Conservation (phyloP, 2,888 invertebrate genomes). For the Argynnis bischoffii region DNA sequence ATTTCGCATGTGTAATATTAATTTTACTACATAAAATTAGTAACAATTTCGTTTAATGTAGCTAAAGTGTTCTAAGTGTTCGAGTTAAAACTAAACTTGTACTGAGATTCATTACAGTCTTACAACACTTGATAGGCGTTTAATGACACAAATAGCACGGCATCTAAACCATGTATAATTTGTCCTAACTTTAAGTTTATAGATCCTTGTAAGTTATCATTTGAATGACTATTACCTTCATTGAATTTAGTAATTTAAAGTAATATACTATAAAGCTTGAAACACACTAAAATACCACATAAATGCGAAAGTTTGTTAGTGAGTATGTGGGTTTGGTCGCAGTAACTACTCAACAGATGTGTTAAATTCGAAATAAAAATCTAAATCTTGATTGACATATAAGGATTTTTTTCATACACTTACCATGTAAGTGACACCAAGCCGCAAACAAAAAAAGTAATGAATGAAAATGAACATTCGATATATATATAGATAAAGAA, state of each 20-base stretch:
- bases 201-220: slow-evolving; percentile 23
- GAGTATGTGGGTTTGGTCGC: too few relatives aligned
- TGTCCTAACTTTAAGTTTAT: slow-evolving; percentile 22
- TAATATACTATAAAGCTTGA: slow-evolving; percentile 8
- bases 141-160: slow-evolving; percentile 24
- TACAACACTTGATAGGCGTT: slow-evolving; percentile 26
- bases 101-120: slow-evolving; percentile 23
- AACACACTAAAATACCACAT: neutral
- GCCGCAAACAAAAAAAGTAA: too few relatives aligned
- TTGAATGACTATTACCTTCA: slow-evolving; percentile 16
- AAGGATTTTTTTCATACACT: too few relatives aligned
- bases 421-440: too few relatives aligned
- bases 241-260: slow-evolving; percentile 5
- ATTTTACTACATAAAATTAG: neutral
- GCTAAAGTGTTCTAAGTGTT: slow-evolving; percentile 1
- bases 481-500: too few relatives aligned
- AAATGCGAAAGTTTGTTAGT: neutral
- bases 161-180: slow-evolving; percentile 22
- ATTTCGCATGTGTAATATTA: too few relatives aligned
- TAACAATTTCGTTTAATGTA: neutral
- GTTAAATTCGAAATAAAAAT: too few relatives aligned
- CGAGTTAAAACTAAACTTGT: slow-evolving; percentile 12
- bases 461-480: too few relatives aligned
- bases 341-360: too few relatives aligned
- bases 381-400: too few relatives aligned